phyloP scores from a whole-genome alignment of 2,888 invertebrate species.

The Oithona nana region DNA sequence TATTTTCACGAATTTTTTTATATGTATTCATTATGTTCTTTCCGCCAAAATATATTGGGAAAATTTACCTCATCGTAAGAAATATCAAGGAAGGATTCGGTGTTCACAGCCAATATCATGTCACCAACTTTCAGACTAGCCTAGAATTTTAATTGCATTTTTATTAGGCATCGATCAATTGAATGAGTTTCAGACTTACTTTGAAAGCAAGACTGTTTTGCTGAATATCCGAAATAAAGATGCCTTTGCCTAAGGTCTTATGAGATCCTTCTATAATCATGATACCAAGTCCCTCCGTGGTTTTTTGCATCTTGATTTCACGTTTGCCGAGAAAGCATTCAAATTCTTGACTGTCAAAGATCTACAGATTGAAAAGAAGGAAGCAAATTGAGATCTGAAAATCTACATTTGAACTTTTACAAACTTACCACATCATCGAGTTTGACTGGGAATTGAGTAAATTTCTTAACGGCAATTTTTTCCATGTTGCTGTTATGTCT shows the following conservation, averaged over 20 bases:
- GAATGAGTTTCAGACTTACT: not conserved
- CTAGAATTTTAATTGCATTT: conserved; percentile 4
- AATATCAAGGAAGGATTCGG: conserved; percentile 13
- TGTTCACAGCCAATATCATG: conserved; percentile 16
- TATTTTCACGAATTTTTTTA: no score
- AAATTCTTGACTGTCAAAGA: conserved; percentile 15
- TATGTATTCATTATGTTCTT: no score
- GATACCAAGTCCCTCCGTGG: conserved; percentile 14
- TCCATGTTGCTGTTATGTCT: not conserved
- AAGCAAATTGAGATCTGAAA: not conserved
- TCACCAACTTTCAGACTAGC: conserved; percentile 16
- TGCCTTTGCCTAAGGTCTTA: conserved; percentile 14
- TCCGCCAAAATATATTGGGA: no score
- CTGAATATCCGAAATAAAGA: conserved; percentile 17
- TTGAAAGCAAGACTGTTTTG: conserved; percentile 8
- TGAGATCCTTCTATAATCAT: conserved; percentile 17
- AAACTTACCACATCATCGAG: conserved; percentile 15
- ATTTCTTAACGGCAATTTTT: conserved; percentile 9
- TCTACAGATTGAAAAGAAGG: conserved; percentile 10
- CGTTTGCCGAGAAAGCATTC: not conserved
- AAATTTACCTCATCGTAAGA: conserved; percentile 11
- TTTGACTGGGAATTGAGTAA: conserved; percentile 10
- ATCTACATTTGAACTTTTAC: not conserved
- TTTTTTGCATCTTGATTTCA: conserved; percentile 14
- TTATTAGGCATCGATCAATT: not conserved